Base-by-base conservation (phyloP, 2,888 invertebrate genomes). In the Odontomyia ornata region DNA sequence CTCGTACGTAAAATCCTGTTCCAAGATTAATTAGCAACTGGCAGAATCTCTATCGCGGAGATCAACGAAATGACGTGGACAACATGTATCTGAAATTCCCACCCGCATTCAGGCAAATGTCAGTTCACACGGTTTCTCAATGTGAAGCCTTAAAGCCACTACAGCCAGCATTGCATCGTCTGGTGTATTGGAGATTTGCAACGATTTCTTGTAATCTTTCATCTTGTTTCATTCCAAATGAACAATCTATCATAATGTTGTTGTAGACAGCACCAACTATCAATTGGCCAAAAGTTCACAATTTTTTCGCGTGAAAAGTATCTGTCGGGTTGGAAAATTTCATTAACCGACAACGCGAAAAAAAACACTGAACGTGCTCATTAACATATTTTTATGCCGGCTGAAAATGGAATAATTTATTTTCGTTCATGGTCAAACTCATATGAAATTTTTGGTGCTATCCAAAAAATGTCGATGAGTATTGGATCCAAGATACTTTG, bases 81-180 rank as follows among this genome's bases (percentile, higher is more conserved):
- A 36, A 9, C 3, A 36, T 36, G 36, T 36, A 36, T 36, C 36
- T 36, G 36, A 5, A 3, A 5, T 36, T 36, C 36, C 46, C 67
- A 27, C 0, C 36, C 36, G 21, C 46, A 69, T 25, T 30, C 9
- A 36, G 36, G 18, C 25, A 69, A 69, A 69, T 69, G 69, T 69
- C 69, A 69, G 21, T 69, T 47, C 47, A 47, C 69, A 69, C 21
- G 69, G 69, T 69, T 69, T 69, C 69, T 25, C 69, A 69, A 69
- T 23, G 23, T 9, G 21, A 23, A 25, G 9, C 9, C 36, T 28
- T 36, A 18, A 15, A 36, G 4, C 1, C 5, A 52, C 52, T 52
- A 52, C 52, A 52, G 4, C 52, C 15, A 15, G 18, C 4, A 52
- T 52, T 52, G 52, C 18, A 52, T 9, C 15, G 18, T 15, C n/a